Base-by-base conservation (phyloP, 2,797 vertebrate genomes). In the Antrozous pallidus region DNA sequence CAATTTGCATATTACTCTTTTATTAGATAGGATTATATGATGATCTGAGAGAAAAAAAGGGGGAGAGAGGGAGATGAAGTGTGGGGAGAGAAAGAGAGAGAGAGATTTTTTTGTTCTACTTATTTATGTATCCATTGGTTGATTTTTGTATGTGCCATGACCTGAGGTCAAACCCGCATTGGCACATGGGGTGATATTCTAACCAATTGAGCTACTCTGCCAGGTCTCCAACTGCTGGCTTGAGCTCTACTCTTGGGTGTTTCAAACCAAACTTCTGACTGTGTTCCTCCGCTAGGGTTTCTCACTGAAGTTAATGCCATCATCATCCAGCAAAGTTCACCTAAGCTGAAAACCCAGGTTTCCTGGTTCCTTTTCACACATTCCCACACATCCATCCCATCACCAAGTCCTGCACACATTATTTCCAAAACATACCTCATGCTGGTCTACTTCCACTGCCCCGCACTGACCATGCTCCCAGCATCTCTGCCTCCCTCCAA, bases 401-500 rank as follows among this genome's bases (percentile, higher is more conserved):
- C 67, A 69, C 31, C 58, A 79, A 89, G 40, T 38, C 45, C 56
- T 49, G 26, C 38, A 86, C 47, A 80, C 26, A 5, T 16, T 31
- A 9, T 78, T 88, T 88, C 45, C 58, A 63, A 91, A 82, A 63
- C 7, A 3, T n/a, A n/a, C 45, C 70, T 71, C 70, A 71, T 63
- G 45, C 16, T 17, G 10, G 42, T n/a, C 24, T 40, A 31, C 31
- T 22, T 81, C 81, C 51, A 33, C 24, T 3, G 28, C n/a, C 10
- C 0, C 31, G 42, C 40, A 42, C 26, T 13, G 28, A 67, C 40
- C 9, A 22, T 0, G 0, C 16, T 28, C 26, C 18, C 12, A 56
- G 73, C 8, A 24, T 47, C 11, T 80, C 54, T 71, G 45, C 36
- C 18, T 70, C 36, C 8, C 24, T 45, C 61, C 28, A 70, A 33